Percentiles rank a stretch among this genome's conserved stretches.
Conservation (phyloP, 2,888 invertebrate genomes). For the Brachypalpus laphriformis region DNA sequence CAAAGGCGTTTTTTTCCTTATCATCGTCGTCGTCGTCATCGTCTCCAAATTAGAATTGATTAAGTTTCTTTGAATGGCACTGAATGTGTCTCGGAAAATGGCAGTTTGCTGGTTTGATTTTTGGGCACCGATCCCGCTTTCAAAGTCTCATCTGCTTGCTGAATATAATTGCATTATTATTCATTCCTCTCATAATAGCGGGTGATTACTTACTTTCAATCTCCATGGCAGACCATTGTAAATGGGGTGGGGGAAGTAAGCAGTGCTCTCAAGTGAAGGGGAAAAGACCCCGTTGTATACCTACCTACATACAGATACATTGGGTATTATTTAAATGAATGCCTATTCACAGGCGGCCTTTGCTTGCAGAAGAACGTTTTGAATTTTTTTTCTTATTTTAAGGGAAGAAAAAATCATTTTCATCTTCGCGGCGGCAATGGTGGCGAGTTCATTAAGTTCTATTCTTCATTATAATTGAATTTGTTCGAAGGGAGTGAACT, state of each 20-base stretch:
- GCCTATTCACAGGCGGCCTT: slow-evolving; percentile 63
- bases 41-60: slow-evolving; percentile 60
- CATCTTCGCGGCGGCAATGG: slow-evolving; percentile 70
- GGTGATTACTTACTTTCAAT: slow-evolving; percentile 71
- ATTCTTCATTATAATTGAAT: slow-evolving; percentile 74
- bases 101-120: slow-evolving; percentile 49
- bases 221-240: slow-evolving; percentile 50
- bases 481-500: slow-evolving; percentile 74
- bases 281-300: slow-evolving; percentile 32
- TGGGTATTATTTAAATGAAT: slow-evolving; percentile 73
- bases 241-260: background rate
- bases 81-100: slow-evolving; percentile 22
- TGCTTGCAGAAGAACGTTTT: slow-evolving; percentile 52
- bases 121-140: slow-evolving; percentile 5
- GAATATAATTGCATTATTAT: slow-evolving; percentile 69
- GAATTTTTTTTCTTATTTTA: slow-evolving; percentile 44
- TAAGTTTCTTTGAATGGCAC: slow-evolving; percentile 15
- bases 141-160: slow-evolving; percentile 49
- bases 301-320: slow-evolving; percentile 61
- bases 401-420: slow-evolving; percentile 45
- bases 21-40: background rate
- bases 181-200: slow-evolving; percentile 66
- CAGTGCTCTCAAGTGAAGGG: slow-evolving; percentile 42
- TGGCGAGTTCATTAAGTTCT: slow-evolving; percentile 74
- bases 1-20: slow-evolving; percentile 13